Percentiles rank a stretch among this genome's conserved stretches.
Conservation (phyloP, 2,888 invertebrate genomes). For the Lysandra bellargus region DNA sequence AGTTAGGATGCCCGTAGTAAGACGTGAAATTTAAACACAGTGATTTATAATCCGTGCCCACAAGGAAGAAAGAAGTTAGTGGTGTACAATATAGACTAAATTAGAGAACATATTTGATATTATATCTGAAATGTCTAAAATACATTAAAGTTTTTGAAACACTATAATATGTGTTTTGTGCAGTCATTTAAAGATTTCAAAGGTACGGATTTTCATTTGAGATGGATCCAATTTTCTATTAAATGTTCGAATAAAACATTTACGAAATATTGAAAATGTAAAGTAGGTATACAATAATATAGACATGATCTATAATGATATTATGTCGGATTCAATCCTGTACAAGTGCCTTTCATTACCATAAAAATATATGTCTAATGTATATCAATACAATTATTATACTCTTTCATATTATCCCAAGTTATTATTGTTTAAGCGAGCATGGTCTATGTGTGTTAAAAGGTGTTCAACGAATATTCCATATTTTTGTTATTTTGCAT, state of each 20-base stretch:
- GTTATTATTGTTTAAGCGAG: neutral
- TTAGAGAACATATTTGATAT: neutral
- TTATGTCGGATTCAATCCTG: constrained; percentile 8
- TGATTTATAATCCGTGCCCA: neutral
- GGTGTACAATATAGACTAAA: neutral
- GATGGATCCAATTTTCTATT: neutral
- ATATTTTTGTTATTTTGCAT: neutral
- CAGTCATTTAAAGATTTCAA: neutral
- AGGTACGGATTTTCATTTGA: neutral
- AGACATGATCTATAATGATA: neutral
- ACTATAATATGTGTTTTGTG: neutral
- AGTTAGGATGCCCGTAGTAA: neutral
- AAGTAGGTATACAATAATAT: neutral
- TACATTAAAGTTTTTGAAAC: neutral
- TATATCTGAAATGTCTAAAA: neutral
- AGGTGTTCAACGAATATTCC: neutral
- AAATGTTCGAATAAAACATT: neutral
- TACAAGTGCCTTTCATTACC: constrained; percentile 16
- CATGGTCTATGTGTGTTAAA: neutral
- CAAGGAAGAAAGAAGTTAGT: neutral
- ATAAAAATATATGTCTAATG: neutral
- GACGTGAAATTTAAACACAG: neutral
- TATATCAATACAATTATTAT: neutral
- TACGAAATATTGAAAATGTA: neutral
- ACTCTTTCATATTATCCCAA: neutral